phyloP scores from a whole-genome alignment of 2,888 invertebrate species.

The Siphlonurus alternatus region DNA sequence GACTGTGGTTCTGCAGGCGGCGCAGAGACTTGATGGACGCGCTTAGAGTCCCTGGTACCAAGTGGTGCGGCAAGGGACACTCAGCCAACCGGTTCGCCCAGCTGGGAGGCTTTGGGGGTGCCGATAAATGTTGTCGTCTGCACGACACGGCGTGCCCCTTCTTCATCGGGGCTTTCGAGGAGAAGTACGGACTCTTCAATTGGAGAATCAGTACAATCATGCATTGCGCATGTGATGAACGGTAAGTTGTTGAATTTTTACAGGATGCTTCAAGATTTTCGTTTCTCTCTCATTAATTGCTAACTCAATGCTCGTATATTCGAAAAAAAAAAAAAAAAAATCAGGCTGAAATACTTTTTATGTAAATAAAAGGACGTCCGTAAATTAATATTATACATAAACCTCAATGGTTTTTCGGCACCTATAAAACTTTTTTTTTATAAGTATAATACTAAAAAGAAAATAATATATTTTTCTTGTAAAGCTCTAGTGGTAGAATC shows the following conservation, averaged over 20 bases:
- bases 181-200: slow-evolving; percentile 73
- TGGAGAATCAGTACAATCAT: slow-evolving; percentile 79
- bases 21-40: slow-evolving; percentile 41
- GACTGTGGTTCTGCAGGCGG: slow-evolving; percentile 21
- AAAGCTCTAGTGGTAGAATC: not conserved
- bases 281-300: too few species aligned
- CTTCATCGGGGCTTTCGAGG: slow-evolving; percentile 67
- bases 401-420: not conserved
- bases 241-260: slow-evolving; percentile 39
- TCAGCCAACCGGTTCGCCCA: slow-evolving; percentile 64
- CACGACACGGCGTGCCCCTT: slow-evolving; percentile 76
- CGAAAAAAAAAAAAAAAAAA: too few species aligned
- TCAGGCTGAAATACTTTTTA: too few species aligned
- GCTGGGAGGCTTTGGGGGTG: slow-evolving; percentile 64
- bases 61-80: slow-evolving; percentile 86
- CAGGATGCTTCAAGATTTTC: not conserved
- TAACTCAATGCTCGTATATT: too few species aligned
- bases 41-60: slow-evolving; percentile 73
- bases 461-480: too few species aligned
- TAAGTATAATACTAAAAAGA: too few species aligned
- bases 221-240: slow-evolving; percentile 84
- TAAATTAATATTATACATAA: not conserved
- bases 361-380: not conserved
- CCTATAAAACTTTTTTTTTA: not conserved
- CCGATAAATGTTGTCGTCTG: slow-evolving; percentile 64